Conservation (phyloP, 2,888 invertebrate species). For the Dasypolia templi region DNA sequence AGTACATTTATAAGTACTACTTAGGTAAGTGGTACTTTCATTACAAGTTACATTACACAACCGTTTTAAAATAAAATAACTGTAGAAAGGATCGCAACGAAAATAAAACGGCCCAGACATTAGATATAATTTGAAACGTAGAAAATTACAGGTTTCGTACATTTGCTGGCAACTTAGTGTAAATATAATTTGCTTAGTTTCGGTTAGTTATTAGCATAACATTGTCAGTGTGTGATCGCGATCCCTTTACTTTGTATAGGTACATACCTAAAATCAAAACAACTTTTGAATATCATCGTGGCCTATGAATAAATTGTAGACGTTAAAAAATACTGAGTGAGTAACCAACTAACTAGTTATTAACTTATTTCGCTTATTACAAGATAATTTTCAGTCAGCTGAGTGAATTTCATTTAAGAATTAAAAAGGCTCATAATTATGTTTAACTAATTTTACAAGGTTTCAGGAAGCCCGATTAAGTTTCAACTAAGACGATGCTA, state of each 20-base stretch:
- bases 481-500: background rate
- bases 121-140: conserved; percentile 43
- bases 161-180: conserved; percentile 48
- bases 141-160: conserved; percentile 51
- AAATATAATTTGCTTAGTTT: conserved; percentile 65
- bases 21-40: background rate
- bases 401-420: background rate
- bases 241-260: conserved; percentile 54
- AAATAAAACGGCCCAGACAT: conserved; percentile 22
- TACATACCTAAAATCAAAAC: conserved; percentile 38
- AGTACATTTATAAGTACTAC: background rate
- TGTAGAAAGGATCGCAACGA: background rate
- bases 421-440: background rate
- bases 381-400: background rate
- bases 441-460: background rate
- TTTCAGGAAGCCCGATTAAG: background rate
- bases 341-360: too few relatives aligned
- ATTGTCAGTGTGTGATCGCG: conserved; percentile 59
- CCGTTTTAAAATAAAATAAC: background rate
- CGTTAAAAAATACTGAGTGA: conserved; percentile 26
- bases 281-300: conserved; percentile 60
- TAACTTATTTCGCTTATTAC: conserved; percentile 11
- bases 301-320: conserved; percentile 47
- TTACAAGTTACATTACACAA: too few relatives aligned
- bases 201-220: conserved; percentile 63